Evolutionary conservation across 1,140 invertebrate genomes (phyloP).

Genomic region (Diorhabda carinulata): DNA sequence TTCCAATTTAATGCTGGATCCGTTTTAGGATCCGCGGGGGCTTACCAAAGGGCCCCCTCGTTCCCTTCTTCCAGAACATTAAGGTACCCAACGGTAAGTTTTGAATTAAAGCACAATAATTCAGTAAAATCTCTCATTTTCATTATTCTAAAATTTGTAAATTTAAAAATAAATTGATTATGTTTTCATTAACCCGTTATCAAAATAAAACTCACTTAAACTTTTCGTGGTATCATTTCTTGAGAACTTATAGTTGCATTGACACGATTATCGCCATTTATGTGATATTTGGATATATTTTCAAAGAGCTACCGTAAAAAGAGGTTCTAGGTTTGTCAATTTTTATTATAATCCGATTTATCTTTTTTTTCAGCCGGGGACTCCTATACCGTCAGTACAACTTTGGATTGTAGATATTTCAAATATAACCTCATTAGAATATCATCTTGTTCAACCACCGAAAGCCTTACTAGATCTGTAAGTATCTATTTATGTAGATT

Average conservation of each 20-base stretch:
- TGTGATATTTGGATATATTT: not conserved
- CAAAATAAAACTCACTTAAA: too few relatives aligned
- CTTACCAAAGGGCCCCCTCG: conserved; percentile 45
- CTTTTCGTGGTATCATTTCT: too few relatives aligned
- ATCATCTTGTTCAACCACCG: conserved; percentile 65
- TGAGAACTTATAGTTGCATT: too few relatives aligned
- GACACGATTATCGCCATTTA: not conserved
- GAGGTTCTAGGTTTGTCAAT: not conserved
- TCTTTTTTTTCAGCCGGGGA: conserved; percentile 65
- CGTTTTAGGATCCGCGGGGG: conserved; percentile 50
- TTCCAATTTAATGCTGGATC: conserved; percentile 62
- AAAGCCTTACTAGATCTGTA: conserved; percentile 47
- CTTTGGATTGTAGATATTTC: conserved; percentile 76
- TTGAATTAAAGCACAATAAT: not conserved
- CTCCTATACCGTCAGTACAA: conserved; percentile 74
- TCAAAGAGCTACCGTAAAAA: not conserved
- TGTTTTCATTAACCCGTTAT: too few relatives aligned
- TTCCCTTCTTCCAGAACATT: conserved; percentile 74
- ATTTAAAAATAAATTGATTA: too few relatives aligned
- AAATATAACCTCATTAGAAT: conserved; percentile 58
- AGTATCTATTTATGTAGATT: conserved; percentile 21
- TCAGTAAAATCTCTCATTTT: not conserved
- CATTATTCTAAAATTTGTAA: too few relatives aligned
- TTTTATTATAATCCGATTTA: not conserved
- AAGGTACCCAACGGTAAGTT: conserved; percentile 68